A percentile compares a stretch with the other conserved stretches of the same genome.
phyloP scores from a whole-genome alignment of 2,888 invertebrate species.

The Epinotia ramella region DNA sequence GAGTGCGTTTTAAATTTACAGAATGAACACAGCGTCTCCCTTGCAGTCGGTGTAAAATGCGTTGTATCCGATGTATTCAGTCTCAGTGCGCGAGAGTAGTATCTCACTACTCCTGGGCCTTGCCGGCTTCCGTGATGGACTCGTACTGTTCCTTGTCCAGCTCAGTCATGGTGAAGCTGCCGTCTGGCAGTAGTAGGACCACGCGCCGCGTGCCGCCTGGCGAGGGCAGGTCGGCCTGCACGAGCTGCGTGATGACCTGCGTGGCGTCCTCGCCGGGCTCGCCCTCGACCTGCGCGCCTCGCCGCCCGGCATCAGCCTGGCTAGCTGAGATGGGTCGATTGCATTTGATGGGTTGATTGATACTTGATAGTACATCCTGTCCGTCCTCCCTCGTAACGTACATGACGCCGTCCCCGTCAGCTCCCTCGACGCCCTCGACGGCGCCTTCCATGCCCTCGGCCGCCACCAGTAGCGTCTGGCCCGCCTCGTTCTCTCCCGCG shows the following conservation, averaged over 20 bases:
- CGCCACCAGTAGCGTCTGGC: conserved; percentile 86
- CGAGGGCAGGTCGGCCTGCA: conserved; percentile 93
- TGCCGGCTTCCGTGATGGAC: conserved; percentile 86
- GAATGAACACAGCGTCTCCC: background rate
- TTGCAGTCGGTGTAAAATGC: background rate
- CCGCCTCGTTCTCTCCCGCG: conserved; percentile 85
- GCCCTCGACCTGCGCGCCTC: conserved; percentile 80
- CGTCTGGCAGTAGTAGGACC: conserved; percentile 93
- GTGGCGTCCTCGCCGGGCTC: conserved; percentile 87
- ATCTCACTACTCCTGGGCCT: conserved; percentile 77
- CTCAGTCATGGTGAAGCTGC: conserved; percentile 94
- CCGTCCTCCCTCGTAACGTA: conserved; percentile 80
- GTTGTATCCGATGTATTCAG: conserved; percentile 20
- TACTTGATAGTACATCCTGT: conserved; percentile 82
- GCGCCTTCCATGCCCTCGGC: conserved; percentile 91
- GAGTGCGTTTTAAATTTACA: too few relatives aligned
- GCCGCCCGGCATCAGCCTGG: conserved; percentile 86
- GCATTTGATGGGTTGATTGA: too few relatives aligned
- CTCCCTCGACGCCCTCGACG: conserved; percentile 85
- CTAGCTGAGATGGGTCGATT: conserved; percentile 82
- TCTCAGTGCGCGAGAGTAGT: conserved; percentile 44
- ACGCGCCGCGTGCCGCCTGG: conserved; percentile 94
- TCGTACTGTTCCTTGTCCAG: conserved; percentile 94
- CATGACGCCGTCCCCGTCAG: conserved; percentile 89
- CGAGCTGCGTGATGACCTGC: conserved; percentile 94